A percentile compares a stretch with the other conserved stretches of the same genome.
Evolutionary conservation across 1,140 invertebrate genomes (phyloP).

Genomic region (Ostrea edulis): DNA sequence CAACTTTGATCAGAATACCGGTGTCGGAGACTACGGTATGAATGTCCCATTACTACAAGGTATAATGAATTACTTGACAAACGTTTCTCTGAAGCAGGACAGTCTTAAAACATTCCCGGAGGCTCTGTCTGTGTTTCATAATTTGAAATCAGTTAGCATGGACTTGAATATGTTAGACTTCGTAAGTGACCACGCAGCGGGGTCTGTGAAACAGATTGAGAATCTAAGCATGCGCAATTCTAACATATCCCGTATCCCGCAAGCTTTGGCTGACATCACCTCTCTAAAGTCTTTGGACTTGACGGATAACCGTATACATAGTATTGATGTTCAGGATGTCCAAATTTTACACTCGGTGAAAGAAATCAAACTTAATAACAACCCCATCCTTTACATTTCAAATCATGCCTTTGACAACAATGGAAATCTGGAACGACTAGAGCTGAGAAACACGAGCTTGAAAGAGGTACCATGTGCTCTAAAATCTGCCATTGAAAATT

Average conservation of each 20-base stretch:
- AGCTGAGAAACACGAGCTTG: conserved; percentile 35
- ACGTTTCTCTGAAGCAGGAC: conserved; percentile 51
- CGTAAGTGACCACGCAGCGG: conserved; percentile 53
- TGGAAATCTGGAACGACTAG: conserved; percentile 32
- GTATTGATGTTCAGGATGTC: conserved; percentile 50
- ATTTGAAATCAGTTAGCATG: conserved; percentile 42
- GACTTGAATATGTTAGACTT: conserved; percentile 50
- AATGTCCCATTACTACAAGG: conserved; percentile 49
- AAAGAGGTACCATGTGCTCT: conserved; percentile 52
- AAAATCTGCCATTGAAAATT: conserved; percentile 13
- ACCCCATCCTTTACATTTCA: conserved; percentile 57
- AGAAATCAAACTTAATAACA: conserved; percentile 47
- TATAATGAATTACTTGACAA: conserved; percentile 39
- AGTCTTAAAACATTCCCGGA: conserved; percentile 48
- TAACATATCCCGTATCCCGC: conserved; percentile 50
- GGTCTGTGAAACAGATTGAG: conserved; percentile 39
- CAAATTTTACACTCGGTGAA: conserved; percentile 26
- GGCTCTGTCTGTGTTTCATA: conserved; percentile 47
- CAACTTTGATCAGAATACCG: conserved; percentile 52
- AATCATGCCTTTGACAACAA: conserved; percentile 44
- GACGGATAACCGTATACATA: conserved; percentile 53
- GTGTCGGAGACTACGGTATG: conserved; percentile 50
- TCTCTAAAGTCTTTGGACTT: conserved; percentile 49
- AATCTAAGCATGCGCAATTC: conserved; percentile 51
- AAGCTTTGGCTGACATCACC: conserved; percentile 49